Conservation (phyloP, 23 tunicate species). For the Diplosoma virens region DNA sequence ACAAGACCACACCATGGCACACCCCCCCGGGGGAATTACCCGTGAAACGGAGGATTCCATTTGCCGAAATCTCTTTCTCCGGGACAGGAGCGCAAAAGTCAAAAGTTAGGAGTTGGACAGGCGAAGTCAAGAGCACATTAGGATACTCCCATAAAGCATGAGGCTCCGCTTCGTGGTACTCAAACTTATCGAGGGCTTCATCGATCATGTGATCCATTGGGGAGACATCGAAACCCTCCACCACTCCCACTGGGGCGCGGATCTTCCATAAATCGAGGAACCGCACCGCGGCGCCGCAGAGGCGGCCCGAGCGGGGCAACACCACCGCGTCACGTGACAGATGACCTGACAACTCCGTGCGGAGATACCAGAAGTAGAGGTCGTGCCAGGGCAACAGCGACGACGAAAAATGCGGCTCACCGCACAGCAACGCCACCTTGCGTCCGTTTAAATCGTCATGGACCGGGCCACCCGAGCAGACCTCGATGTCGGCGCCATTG, state of each 20-base stretch:
- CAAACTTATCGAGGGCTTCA: constrained; percentile 60
- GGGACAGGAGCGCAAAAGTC: constrained; percentile 56
- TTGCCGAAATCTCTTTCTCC: constrained; percentile 1
- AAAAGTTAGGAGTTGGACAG: constrained; percentile 41
- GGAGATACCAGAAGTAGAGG: constrained; percentile 74
- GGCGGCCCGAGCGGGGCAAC: constrained; percentile 47
- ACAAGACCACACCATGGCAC: constrained; percentile 72
- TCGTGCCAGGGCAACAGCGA: constrained; percentile 91
- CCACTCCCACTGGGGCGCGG: constrained; percentile 87
- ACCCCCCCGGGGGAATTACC: neutral
- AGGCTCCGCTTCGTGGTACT: constrained; percentile 75
- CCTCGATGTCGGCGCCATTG: constrained; percentile 26
- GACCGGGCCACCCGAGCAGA: neutral
- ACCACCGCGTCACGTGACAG: constrained; percentile 29
- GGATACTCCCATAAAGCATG: constrained; percentile 96
- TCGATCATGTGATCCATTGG: constrained; percentile 81
- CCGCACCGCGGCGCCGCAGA: constrained; percentile 58
- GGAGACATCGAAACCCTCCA: constrained; percentile 89
- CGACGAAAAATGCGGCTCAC: constrained; percentile 75
- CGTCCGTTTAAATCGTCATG: neutral
- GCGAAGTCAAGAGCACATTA: constrained; percentile 33
- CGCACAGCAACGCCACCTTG: constrained; percentile 37
- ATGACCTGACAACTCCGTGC: constrained; percentile 33
- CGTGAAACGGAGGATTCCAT: neutral
- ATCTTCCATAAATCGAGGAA: constrained; percentile 84